A percentile compares a stretch with the other conserved stretches of the same genome.
phyloP scores from a whole-genome alignment of 1,140 invertebrate species.

The Nautilus pompilius region DNA sequence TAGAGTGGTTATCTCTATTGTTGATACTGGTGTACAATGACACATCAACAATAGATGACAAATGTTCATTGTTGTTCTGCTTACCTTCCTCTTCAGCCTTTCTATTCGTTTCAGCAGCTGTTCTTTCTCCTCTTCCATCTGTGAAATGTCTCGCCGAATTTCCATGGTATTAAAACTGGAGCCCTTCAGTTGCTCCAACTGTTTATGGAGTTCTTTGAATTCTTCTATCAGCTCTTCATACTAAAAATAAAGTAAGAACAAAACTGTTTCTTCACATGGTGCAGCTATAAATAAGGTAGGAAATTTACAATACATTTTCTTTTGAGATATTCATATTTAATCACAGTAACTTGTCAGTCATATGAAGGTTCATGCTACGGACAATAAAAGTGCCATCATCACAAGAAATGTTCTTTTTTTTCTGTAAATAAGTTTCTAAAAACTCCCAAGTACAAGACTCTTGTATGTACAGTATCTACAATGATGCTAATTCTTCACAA shows the following conservation, averaged over 20 bases:
- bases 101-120: conserved; percentile 71
- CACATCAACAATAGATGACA: background rate
- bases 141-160: conserved; percentile 69
- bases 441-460: too few relatives aligned
- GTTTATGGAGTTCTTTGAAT: conserved; percentile 78
- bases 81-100: conserved; percentile 65
- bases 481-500: too few relatives aligned
- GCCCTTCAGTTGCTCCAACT: conserved; percentile 66
- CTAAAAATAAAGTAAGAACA: conserved; percentile 50
- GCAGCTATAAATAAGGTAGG: background rate
- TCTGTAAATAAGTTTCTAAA: too few relatives aligned
- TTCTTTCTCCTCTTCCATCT: conserved; percentile 84
- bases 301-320: background rate
- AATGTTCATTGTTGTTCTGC: too few relatives aligned
- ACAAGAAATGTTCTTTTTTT: too few relatives aligned
- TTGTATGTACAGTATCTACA: too few relatives aligned
- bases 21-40: too few relatives aligned
- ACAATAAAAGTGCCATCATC: too few relatives aligned
- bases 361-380: background rate
- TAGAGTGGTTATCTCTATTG: too few relatives aligned
- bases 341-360: background rate
- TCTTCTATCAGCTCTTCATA: conserved; percentile 77
- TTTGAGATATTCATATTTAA: background rate
- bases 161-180: conserved; percentile 61
- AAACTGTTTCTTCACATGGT: too few relatives aligned